Base-by-base conservation (phyloP, 2,113 vertebrate genomes). In the Nyctibius bracteatus region DNA sequence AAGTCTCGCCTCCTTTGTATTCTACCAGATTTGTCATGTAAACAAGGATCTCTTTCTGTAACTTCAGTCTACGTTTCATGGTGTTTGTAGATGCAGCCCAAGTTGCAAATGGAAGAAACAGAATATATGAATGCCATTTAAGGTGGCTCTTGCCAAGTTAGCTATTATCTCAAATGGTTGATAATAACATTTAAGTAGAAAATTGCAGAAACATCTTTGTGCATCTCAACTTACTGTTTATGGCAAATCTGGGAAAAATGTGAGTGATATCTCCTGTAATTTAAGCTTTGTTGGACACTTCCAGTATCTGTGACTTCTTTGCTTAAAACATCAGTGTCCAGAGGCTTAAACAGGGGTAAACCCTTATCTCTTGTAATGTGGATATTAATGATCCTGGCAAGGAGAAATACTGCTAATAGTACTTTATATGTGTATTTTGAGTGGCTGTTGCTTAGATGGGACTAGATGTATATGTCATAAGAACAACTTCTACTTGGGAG, bases 11-110 rank as follows among this genome's bases (percentile, higher is more conserved):
- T 88, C 91, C 66, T 68, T 67, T 96, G 65, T 96, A 68, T 75
- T 96, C 81, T 94, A 65, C 86, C 73, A 91, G 88, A 74, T 94
- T 75, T 96, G 49, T 96, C 84, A 44, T 92, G 61, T 95, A 57
- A 89, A 82, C 57, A 49, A 75, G 70, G 43, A 84, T 91, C 61
- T 81, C 46, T 63, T 66, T 54, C 21, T 91, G 43, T 97, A 86
- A 63, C 88, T 81, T 74, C n/a, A 66, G 49, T 49, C 66, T 89
- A 6, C 21, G 0, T 86, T 78, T 78, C 11, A 0, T 74, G 58
- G 15, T 74, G 78, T 66, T 62, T 89, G n/a, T 93, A 66, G 65
- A 39, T 90, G 79, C 85, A 85, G 49, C 66, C 44, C 66, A 57
- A 61, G 30, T 82, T 92, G 35, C 61, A 68, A 20, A 59, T 27